Evolutionary conservation across 2,888 invertebrate species (phyloP).

Genomic region (Nemoura dubitans): DNA sequence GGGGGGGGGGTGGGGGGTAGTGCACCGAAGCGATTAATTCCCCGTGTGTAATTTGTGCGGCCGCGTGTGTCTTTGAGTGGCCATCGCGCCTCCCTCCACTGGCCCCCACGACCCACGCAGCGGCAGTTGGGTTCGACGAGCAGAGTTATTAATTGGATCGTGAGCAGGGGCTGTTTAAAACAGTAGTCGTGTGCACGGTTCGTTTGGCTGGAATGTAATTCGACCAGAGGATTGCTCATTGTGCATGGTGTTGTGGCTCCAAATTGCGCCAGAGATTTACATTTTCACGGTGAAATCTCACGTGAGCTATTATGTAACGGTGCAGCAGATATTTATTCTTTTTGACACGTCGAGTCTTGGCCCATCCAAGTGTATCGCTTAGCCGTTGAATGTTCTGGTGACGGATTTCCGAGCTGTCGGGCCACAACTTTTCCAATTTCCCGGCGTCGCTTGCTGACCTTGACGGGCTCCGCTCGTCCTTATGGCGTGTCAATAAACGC

Average conservation of each 20-base stretch:
- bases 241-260: not conserved
- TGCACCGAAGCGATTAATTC: not conserved
- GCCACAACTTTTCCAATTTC: not conserved
- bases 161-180: not conserved
- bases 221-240: not conserved
- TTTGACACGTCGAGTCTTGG: too few species aligned
- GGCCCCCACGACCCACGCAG: not conserved
- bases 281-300: not conserved
- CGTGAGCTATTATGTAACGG: not conserved
- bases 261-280: not conserved
- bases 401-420: not conserved
- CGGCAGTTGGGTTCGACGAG: not conserved
- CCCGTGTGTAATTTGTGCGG: not conserved
- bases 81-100: too few species aligned
- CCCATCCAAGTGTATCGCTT: too few species aligned
- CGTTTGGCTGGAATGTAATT: not conserved
- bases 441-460: not conserved
- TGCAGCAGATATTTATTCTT: not conserved
- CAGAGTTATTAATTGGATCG: not conserved
- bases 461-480: not conserved
- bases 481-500: not conserved
- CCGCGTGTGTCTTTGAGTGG: not conserved
- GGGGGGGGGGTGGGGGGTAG: not conserved
- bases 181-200: not conserved
- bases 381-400: too few species aligned